These are phyloP conservation scores for Schizopygopsis malacanthus DNA, from an alignment of 2,797 vertebrate genomes.

Conservation along the genomic window DNA sequence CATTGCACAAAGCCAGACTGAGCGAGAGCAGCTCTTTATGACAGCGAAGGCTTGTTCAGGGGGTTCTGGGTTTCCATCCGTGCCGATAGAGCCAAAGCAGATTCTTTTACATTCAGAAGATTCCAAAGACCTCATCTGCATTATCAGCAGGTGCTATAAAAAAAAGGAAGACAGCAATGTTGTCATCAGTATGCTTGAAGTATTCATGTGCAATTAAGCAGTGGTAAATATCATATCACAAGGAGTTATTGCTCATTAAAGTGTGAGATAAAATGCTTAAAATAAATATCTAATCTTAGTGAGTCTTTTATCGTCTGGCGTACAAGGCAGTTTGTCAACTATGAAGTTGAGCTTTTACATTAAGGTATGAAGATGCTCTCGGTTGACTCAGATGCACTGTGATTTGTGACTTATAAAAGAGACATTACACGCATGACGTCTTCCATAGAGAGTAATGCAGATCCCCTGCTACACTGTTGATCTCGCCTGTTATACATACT, in stretches of 20 bases:
- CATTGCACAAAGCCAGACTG: slow-evolving; percentile 52
- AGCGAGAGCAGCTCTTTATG: slow-evolving; percentile 10
- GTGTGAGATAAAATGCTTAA: slow-evolving; percentile 10
- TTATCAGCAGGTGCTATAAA: slow-evolving; percentile 51
- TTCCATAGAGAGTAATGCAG: background rate
- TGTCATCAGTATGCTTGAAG: slow-evolving; percentile 47
- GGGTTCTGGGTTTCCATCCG: slow-evolving; percentile 9
- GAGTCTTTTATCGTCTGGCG: slow-evolving; percentile 20
- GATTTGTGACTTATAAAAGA: slow-evolving; percentile 23
- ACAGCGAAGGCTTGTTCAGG: slow-evolving; percentile 31
- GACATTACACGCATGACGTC: background rate
- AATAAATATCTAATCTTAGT: slow-evolving; percentile 13
- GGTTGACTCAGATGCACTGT: slow-evolving; percentile 1
- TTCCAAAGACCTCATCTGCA: slow-evolving; percentile 43
- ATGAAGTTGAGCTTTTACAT: slow-evolving; percentile 17
- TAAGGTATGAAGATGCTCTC: slow-evolving; percentile 16
- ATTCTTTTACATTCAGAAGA: slow-evolving; percentile 48
- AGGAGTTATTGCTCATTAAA: slow-evolving; percentile 46
- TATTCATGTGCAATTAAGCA: slow-evolving; percentile 39
- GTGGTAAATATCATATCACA: slow-evolving; percentile 36
- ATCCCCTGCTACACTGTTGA: slow-evolving; percentile 1
- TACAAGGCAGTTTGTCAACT: slow-evolving; percentile 1
- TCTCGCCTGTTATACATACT: background rate
- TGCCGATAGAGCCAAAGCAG: slow-evolving; percentile 39
- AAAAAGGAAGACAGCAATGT: slow-evolving; percentile 36